A percentile compares a stretch with the other conserved stretches of the same genome.
Conservation (phyloP, 2,113 vertebrate species). For the Scomber japonicus region DNA sequence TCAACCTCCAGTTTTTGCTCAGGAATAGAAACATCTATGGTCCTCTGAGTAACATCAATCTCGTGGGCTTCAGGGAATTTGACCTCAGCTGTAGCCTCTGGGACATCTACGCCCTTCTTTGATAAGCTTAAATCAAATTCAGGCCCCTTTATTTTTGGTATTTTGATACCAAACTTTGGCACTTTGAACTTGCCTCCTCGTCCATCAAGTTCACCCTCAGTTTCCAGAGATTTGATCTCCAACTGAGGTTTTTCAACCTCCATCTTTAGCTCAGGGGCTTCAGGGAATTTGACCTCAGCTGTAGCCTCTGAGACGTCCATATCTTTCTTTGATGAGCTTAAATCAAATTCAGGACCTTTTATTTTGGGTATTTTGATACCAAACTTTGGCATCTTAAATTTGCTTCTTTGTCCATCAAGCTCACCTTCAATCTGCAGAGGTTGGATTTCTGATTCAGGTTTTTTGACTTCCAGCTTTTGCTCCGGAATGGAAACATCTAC, state of each 20-base stretch:
- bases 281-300: slow-evolving; percentile 5
- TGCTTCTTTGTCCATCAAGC: slow-evolving; percentile 17
- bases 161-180: too few species aligned
- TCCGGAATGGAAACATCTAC: slow-evolving; percentile 43
- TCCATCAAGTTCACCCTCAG: background rate
- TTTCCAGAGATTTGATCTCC: slow-evolving; percentile 21
- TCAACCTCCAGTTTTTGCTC: slow-evolving; percentile 49
- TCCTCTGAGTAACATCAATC: slow-evolving; percentile 28
- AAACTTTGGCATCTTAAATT: slow-evolving; percentile 54
- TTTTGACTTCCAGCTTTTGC: slow-evolving; percentile 34
- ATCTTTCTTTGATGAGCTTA: slow-evolving; percentile 20
- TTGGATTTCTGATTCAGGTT: slow-evolving; percentile 23
- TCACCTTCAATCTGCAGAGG: slow-evolving; percentile 1
- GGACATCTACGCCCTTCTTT: slow-evolving; percentile 19
- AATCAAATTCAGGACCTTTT: slow-evolving; percentile 21
- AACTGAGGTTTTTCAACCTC: slow-evolving; percentile 47
- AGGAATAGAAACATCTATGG: slow-evolving; percentile 43
- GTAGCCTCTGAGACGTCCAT: slow-evolving; percentile 21
- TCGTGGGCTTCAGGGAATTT: slow-evolving; percentile 29
- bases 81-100: slow-evolving; percentile 30
- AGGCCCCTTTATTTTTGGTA: slow-evolving; percentile 32
- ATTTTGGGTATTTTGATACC: slow-evolving; percentile 48
- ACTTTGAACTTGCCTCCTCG: slow-evolving; percentile 40
- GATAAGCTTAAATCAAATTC: slow-evolving; percentile 29
- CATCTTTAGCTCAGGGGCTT: slow-evolving; percentile 26